Percentiles rank a stretch among this genome's conserved stretches.
Conservation (phyloP, 2,113 vertebrate genomes). For the Geococcyx californianus region DNA sequence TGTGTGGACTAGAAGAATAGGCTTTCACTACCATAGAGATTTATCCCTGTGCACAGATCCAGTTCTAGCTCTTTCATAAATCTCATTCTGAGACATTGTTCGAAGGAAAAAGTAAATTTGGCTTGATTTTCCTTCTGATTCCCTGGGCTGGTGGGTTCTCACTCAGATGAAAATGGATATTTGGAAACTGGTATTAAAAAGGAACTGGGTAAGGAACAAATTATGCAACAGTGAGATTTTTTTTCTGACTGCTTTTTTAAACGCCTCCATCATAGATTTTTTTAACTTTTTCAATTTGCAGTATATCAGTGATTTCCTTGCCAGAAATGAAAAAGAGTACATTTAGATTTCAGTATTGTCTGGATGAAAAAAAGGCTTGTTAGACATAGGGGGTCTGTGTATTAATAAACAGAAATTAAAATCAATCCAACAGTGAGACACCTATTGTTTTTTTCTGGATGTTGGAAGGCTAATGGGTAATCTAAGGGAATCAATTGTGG, state of each 20-base stretch:
- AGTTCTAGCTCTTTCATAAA: neutral
- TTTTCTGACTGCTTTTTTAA: neutral
- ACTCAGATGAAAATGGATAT: neutral
- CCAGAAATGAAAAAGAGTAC: neutral
- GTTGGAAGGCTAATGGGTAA: neutral
- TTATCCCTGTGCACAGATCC: neutral
- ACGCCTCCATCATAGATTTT: neutral
- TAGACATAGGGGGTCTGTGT: neutral
- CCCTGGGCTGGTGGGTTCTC: neutral
- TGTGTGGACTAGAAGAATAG: neutral
- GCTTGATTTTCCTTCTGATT: neutral
- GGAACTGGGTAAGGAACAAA: neutral
- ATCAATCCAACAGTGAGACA: neutral
- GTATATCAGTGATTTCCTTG: neutral
- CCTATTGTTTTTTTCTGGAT: neutral
- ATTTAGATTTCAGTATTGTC: neutral
- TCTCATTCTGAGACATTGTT: neutral
- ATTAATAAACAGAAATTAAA: neutral
- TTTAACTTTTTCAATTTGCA: neutral
- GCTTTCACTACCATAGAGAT: neutral
- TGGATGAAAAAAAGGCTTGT: neutral
- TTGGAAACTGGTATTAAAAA: neutral
- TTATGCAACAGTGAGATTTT: neutral
- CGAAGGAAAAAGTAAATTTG: neutral
- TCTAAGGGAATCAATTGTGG: neutral